Evolutionary conservation across 2,888 invertebrate genomes (phyloP).

Genomic region (Eupithecia dodoneata): DNA sequence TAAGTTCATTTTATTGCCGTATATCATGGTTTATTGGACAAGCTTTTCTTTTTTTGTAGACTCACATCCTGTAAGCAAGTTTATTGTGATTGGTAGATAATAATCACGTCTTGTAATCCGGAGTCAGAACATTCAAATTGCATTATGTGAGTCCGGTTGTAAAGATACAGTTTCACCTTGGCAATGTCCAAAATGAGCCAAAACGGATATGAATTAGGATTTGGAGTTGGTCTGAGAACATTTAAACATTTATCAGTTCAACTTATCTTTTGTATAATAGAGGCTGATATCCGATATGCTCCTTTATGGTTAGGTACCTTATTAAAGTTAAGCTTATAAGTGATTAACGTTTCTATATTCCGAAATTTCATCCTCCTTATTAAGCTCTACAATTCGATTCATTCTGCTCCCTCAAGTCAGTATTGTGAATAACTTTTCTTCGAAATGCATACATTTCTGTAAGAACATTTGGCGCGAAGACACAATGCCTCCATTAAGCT

Average conservation of each 20-base stretch:
- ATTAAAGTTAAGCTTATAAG: background rate
- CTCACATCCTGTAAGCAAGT: conserved; percentile 12
- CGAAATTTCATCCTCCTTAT: background rate
- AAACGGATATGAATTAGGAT: conserved; percentile 14
- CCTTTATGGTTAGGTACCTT: background rate
- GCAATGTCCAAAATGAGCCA: conserved; percentile 30
- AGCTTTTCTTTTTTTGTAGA: conserved; percentile 8
- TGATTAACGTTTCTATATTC: background rate
- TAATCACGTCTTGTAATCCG: conserved; percentile 10
- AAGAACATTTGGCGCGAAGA: background rate
- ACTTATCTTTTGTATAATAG: background rate
- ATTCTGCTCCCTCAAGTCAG: background rate
- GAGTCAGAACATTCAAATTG: conserved; percentile 16
- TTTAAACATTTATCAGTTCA: conserved; percentile 2
- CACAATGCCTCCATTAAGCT: conserved; percentile 9
- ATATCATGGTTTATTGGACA: background rate
- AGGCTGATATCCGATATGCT: background rate
- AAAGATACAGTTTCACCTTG: conserved; percentile 40
- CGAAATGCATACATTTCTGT: background rate
- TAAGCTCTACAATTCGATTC: background rate
- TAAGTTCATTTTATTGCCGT: background rate
- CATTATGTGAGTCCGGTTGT: conserved; percentile 36
- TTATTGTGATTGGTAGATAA: conserved; percentile 9
- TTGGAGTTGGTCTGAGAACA: background rate
- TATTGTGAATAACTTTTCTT: background rate